Evolutionary conservation across 2,113 vertebrate species (phyloP).

Genomic region (Burhinus oedicnemus): DNA sequence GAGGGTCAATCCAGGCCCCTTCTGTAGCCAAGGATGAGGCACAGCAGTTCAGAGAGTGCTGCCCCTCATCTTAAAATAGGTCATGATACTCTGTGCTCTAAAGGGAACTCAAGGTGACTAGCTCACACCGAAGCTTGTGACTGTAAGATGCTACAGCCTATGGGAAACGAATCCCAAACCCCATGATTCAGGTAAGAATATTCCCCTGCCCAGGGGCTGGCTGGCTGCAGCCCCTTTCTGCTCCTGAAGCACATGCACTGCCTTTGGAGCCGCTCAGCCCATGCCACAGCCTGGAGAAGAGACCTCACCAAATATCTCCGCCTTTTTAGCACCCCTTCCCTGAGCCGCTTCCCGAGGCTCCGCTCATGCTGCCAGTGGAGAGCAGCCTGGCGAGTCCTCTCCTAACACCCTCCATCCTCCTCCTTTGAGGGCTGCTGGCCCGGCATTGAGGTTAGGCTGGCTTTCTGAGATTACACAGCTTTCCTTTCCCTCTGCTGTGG

Average conservation of each 20-base stretch:
- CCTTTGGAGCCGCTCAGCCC: background rate
- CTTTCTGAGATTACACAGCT: background rate
- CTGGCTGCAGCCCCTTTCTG: background rate
- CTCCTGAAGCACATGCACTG: background rate
- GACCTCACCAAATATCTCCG: background rate
- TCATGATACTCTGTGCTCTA: background rate
- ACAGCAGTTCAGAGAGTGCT: background rate
- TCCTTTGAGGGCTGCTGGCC: background rate
- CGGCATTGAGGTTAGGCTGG: background rate
- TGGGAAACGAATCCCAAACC: background rate
- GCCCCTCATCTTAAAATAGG: background rate
- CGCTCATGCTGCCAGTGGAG: accelerated
- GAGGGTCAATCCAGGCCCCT: background rate
- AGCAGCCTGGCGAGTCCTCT: background rate
- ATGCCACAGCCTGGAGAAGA: background rate
- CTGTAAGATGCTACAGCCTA: background rate
- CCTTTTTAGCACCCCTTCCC: background rate
- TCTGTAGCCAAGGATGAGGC: background rate
- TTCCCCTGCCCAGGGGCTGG: background rate
- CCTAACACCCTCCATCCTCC: background rate
- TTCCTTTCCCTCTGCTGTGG: background rate
- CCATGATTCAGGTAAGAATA: background rate
- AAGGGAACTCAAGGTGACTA: background rate
- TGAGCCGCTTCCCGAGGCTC: background rate
- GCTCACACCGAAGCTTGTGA: background rate